Evolutionary conservation across 2,888 invertebrate species (phyloP).

Genomic region (Trichacis sp.): DNA sequence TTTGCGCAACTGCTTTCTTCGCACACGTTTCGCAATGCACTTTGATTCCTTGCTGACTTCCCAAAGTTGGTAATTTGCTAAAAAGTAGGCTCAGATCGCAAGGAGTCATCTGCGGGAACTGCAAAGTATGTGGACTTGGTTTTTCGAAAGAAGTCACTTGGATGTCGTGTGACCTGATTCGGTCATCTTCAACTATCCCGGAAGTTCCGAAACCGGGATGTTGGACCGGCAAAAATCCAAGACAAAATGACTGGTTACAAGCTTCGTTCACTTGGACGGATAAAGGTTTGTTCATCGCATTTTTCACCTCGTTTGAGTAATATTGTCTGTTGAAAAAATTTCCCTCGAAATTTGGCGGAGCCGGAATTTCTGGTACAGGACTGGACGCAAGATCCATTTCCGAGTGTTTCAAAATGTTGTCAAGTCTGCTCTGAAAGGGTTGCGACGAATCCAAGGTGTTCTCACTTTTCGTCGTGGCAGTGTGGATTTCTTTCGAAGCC

Average conservation of each 20-base stretch:
- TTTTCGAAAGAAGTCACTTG: conserved; percentile 66
- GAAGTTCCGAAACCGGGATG: conserved; percentile 5
- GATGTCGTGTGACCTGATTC: conserved; percentile 47
- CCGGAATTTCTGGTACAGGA: conserved; percentile 56
- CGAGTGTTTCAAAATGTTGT: conserved; percentile 58
- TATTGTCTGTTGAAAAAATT: conserved; percentile 53
- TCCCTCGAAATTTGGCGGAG: conserved; percentile 57
- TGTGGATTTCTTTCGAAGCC: conserved; percentile 43
- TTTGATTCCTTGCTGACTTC: conserved; percentile 29
- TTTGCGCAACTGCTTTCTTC: conserved; percentile 57
- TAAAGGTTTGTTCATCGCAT: conserved; percentile 51
- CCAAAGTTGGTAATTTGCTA: conserved; percentile 44
- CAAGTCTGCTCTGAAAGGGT: conserved; percentile 64
- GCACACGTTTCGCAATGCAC: conserved; percentile 46
- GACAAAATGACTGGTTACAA: conserved; percentile 5
- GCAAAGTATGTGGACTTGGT: conserved; percentile 60
- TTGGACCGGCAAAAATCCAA: conserved; percentile 1
- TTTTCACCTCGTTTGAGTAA: conserved; percentile 38
- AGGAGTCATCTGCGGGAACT: conserved; percentile 48
- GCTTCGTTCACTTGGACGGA: conserved; percentile 53
- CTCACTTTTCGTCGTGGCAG: conserved; percentile 52
- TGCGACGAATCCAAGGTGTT: conserved; percentile 43
- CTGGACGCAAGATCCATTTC: conserved; percentile 13
- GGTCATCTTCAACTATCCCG: conserved; percentile 6
- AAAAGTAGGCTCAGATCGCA: conserved; percentile 52